Conservation (phyloP, 2,797 vertebrate genomes). For the Neosilurus mollespiculum region DNA sequence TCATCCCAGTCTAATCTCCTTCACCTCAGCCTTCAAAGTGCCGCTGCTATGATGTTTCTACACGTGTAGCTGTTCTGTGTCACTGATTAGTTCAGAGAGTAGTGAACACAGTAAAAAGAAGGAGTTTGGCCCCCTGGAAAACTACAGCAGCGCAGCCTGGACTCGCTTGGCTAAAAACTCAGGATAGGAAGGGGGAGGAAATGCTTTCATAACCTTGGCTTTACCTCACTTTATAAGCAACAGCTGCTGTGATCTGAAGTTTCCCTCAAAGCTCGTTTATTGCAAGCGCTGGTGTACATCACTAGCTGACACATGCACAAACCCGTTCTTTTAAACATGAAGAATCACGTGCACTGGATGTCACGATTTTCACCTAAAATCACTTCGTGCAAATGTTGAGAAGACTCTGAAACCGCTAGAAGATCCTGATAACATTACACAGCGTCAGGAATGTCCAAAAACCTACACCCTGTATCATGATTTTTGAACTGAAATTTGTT, state of each 20-base stretch:
- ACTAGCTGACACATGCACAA: slow-evolving; percentile 10
- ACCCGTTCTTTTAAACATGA: not conserved
- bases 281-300: not conserved
- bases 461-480: no score
- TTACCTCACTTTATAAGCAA: slow-evolving; percentile 53
- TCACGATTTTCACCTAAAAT: no score
- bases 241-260: slow-evolving; percentile 33
- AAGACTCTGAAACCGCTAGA: no score
- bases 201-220: slow-evolving; percentile 43
- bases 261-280: slow-evolving; percentile 13
- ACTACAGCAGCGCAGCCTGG: slow-evolving; percentile 13
- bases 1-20: slow-evolving; percentile 70
- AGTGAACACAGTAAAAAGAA: not conserved
- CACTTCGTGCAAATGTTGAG: no score
- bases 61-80: slow-evolving; percentile 56
- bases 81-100: slow-evolving; percentile 62
- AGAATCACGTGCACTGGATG: not conserved
- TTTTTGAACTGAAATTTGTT: no score
- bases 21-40: slow-evolving; percentile 61
- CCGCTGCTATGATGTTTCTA: slow-evolving; percentile 65
- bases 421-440: no score
- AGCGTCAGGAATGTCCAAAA: no score
- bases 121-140: slow-evolving; percentile 31
- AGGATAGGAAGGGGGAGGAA: slow-evolving; percentile 15
- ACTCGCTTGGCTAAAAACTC: slow-evolving; percentile 19